Evolutionary conservation across 2,888 invertebrate species (phyloP).

Genomic region (Nymphalis urticae): DNA sequence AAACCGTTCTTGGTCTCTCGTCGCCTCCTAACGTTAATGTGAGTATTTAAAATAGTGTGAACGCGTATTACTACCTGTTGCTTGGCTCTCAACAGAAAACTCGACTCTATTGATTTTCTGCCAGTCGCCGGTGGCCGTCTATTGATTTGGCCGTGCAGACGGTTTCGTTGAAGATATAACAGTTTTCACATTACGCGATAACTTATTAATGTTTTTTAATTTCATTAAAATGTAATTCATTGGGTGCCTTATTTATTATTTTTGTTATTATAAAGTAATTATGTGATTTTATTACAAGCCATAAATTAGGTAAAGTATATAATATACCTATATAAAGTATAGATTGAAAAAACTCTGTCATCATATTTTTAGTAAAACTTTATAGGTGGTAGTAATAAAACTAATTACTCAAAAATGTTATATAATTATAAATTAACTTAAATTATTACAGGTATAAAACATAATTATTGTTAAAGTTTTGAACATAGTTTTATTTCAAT

Average conservation of each 20-base stretch:
- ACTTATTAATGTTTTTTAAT: constrained; percentile 1
- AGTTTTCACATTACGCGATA: constrained; percentile 10
- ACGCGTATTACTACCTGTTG: constrained; percentile 37
- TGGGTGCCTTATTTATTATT: background rate
- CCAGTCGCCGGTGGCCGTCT: constrained; percentile 31
- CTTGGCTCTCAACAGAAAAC: constrained; percentile 23
- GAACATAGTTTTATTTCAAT: too few relatives aligned
- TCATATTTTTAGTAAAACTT: too few relatives aligned
- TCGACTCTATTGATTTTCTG: constrained; percentile 34
- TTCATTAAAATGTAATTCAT: background rate
- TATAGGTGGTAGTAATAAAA: too few relatives aligned
- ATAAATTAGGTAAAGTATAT: background rate
- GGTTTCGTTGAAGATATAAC: constrained; percentile 11
- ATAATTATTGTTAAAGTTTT: too few relatives aligned
- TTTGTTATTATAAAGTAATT: background rate
- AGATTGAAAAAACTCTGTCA: too few relatives aligned
- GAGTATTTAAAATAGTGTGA: constrained; percentile 40
- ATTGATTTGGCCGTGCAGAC: constrained; percentile 26
- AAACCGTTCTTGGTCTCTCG: constrained; percentile 57
- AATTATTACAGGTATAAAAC: too few relatives aligned
- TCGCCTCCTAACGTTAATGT: constrained; percentile 41
- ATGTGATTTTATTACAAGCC: background rate
- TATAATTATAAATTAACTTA: too few relatives aligned
- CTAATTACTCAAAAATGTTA: too few relatives aligned
- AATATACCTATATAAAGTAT: too few relatives aligned